These are phyloP conservation scores for Arion vulgaris DNA, from an alignment of 1,140 invertebrate species.

Conservation along the genomic window DNA sequence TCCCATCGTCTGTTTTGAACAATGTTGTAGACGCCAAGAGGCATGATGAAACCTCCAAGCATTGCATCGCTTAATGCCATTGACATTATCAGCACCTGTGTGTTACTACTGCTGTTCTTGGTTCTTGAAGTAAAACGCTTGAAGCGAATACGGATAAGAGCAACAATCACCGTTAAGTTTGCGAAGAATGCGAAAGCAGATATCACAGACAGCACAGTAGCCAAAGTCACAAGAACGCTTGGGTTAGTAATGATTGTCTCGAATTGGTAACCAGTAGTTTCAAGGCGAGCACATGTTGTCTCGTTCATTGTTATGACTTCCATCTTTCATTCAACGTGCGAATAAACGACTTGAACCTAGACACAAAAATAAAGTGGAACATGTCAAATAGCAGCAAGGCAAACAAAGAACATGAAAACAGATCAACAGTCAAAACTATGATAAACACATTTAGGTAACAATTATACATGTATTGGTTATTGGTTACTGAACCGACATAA, in stretches of 20 bases:
- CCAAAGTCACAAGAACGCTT: not conserved
- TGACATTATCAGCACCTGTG: constrained; percentile 7
- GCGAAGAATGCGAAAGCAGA: not conserved
- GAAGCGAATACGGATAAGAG: not conserved
- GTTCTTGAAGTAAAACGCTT: not conserved
- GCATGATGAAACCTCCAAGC: not conserved
- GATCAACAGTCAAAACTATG: too few species aligned
- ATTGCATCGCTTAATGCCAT: constrained; percentile 19
- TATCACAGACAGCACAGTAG: not conserved
- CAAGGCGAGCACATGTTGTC: not conserved
- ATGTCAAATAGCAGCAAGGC: too few species aligned
- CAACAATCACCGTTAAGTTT: not conserved
- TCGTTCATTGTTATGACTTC: not conserved
- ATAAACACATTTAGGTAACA: too few species aligned
- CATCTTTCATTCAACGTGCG: too few species aligned
- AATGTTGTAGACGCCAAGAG: not conserved
- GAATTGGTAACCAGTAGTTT: too few species aligned
- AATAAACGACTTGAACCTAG: too few species aligned
- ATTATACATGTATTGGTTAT: too few species aligned
- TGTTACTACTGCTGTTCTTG: not conserved
- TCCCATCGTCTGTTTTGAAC: constrained; percentile 6
- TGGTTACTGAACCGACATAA: too few species aligned
- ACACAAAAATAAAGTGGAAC: too few species aligned
- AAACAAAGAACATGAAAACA: too few species aligned
- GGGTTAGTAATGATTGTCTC: not conserved